phyloP scores from a whole-genome alignment of 2,888 invertebrate genomes.

The Epirrita christyi region DNA sequence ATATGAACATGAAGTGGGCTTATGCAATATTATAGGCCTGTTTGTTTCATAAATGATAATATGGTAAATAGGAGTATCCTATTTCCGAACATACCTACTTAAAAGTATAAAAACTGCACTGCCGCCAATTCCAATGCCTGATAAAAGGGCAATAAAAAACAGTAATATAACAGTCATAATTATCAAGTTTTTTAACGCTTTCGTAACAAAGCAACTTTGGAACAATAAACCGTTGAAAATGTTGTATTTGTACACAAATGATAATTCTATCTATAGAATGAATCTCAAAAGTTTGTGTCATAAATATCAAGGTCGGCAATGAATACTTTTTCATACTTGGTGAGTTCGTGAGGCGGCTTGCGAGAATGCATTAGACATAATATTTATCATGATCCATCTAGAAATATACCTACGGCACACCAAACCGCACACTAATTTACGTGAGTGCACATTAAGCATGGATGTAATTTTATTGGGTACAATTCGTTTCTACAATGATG shows the following conservation, averaged over 20 bases:
- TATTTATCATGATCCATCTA: slow-evolving; percentile 50
- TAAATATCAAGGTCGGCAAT: slow-evolving; percentile 68
- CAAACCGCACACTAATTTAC: slow-evolving; percentile 43
- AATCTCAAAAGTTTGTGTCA: slow-evolving; percentile 61
- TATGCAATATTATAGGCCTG: background rate
- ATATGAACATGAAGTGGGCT: background rate
- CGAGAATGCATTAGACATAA: slow-evolving; percentile 48
- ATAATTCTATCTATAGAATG: slow-evolving; percentile 50
- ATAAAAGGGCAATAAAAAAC: background rate
- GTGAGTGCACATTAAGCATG: slow-evolving; percentile 37
- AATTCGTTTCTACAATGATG: background rate
- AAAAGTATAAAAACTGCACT: too few relatives aligned
- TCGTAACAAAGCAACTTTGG: slow-evolving; percentile 18
- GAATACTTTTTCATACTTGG: slow-evolving; percentile 57
- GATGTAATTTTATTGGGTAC: slow-evolving; percentile 3
- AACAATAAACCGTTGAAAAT: slow-evolving; percentile 33
- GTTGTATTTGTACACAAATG: slow-evolving; percentile 38
- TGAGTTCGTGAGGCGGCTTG: slow-evolving; percentile 49
- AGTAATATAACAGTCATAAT: too few relatives aligned
- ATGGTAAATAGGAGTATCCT: too few relatives aligned
- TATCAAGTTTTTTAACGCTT: slow-evolving; percentile 4
- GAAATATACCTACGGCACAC: slow-evolving; percentile 38
- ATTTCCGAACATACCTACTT: too few relatives aligned
- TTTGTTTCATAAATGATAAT: background rate
- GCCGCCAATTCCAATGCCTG: too few relatives aligned